Evolutionary conservation across 2,113 vertebrate genomes (phyloP), one percentile per base, ranked within the genome.

Genomic region (Montifringilla adamsi): DNA sequence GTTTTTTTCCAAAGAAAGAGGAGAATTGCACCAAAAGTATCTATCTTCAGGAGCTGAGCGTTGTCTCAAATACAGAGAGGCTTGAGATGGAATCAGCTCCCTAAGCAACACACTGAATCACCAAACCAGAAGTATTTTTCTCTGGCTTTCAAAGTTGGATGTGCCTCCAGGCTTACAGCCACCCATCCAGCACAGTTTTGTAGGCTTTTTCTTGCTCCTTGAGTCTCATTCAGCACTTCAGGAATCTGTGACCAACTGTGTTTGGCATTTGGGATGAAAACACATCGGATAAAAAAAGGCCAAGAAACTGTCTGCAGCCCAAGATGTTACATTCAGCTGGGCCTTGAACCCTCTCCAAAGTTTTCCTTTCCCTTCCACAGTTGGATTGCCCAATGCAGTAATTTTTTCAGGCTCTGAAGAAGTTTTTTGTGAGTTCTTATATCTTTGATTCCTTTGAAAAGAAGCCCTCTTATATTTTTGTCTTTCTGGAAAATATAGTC

Each of bases 201-300:
- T 23, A 50, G 47, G 15, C 23, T 87, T 87, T 78, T 89, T 30
- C 66, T 75, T 93, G 41, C 43, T 75, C 73, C 44, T 17, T 44
- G 33, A 44, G 53, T 37, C 52, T 91, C 60, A 70, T 87, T 93
- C 90, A 89, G 78, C 55, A 66, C n/a, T 56, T 70, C 70, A 67
- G 52, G 58, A 50, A 94, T 62, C 87, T 91, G 68, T 43, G 64
- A 60, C 81, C 87, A 74, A 22, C 64, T 55, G 33, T 52, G 28
- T 66, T 70, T 87, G 80, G 66, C 78, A 84, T n/a, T 78, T 39
- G 49, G 39, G 56, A 59, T 52, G 47, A 91, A 96, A 96, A 91
- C 18, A 13, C 33, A 75, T 20, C 4, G 8, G 22, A 84, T 79
- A 22, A 78, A 96, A 93, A 95, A 91, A 96, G 41, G 56, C 27